Evolutionary conservation across 1,140 invertebrate genomes (phyloP).

Genomic region (Atta cephalotes): DNA sequence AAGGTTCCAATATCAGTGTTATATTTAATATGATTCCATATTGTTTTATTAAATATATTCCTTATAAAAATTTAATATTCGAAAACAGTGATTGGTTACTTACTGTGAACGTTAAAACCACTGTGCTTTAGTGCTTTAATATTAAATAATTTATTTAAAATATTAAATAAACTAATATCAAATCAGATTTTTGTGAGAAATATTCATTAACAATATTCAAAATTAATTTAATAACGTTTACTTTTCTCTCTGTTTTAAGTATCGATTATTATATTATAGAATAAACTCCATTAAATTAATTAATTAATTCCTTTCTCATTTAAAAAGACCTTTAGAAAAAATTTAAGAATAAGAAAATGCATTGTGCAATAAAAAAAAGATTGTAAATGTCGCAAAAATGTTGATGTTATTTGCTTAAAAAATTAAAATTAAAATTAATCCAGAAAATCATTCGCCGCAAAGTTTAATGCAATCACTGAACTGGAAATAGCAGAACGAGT

Average conservation of each 20-base stretch:
- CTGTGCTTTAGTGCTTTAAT: too few relatives aligned
- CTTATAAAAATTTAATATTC: too few relatives aligned
- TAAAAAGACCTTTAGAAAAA: not conserved
- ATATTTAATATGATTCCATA: not conserved
- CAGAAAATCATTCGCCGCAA: not conserved
- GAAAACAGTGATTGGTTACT: too few relatives aligned
- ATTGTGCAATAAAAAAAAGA: not conserved
- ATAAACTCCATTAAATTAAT: not conserved
- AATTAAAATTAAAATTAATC: not conserved
- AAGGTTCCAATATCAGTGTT: not conserved
- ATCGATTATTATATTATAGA: not conserved
- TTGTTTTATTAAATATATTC: not conserved
- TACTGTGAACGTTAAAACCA: too few relatives aligned
- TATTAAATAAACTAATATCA: too few relatives aligned
- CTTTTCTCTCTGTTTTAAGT: not conserved
- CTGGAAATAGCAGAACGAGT: not conserved
- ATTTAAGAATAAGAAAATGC: not conserved
- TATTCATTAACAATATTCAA: not conserved
- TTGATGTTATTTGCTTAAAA: not conserved
- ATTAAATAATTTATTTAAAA: too few relatives aligned
- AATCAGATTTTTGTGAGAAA: too few relatives aligned
- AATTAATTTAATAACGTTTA: not conserved
- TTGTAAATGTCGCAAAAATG: not conserved
- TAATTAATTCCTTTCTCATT: not conserved
- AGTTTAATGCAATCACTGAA: constrained; percentile 32